Conservation (phyloP, 2,797 vertebrate species). For the Champsocephalus gunnari region DNA sequence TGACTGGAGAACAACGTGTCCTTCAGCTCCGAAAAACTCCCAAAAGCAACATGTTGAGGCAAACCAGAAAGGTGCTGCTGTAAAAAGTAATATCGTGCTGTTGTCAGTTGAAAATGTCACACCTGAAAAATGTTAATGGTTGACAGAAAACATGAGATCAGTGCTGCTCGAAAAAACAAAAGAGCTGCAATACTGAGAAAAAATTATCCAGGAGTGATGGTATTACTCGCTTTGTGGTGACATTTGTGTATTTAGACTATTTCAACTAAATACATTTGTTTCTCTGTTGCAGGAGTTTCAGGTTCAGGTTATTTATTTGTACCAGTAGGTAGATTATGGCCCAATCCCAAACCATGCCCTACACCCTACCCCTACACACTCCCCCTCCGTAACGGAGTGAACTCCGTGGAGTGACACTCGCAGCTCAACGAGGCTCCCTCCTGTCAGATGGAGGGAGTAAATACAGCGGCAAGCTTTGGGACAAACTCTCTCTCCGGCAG, state of each 20-base stretch:
- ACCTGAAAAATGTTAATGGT: constrained; percentile 1
- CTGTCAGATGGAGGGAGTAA: too few relatives aligned
- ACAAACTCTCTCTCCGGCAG: too few relatives aligned
- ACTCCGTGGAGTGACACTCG: too few relatives aligned
- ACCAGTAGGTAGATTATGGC: too few relatives aligned
- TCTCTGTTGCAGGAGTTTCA: background rate
- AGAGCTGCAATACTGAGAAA: background rate
- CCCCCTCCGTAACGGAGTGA: too few relatives aligned
- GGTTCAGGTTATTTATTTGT: too few relatives aligned
- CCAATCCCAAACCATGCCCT: too few relatives aligned
- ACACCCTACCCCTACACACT: too few relatives aligned
- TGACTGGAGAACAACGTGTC: constrained; percentile 25
- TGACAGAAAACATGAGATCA: too few relatives aligned
- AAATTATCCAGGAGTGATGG: background rate
- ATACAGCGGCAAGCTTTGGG: too few relatives aligned
- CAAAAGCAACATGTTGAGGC: constrained; percentile 9
- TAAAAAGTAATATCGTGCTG: constrained; percentile 5
- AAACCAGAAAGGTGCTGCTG: constrained; percentile 1
- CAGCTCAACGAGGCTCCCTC: too few relatives aligned
- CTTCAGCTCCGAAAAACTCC: background rate
- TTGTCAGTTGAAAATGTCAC: constrained; percentile 13
- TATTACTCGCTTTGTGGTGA: background rate
- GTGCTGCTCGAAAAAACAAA: constrained; percentile 3
- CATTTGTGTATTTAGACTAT: background rate
- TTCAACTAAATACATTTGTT: background rate